Conservation (phyloP, 1,140 invertebrate genomes). For the Aphaenogaster floridana region DNA sequence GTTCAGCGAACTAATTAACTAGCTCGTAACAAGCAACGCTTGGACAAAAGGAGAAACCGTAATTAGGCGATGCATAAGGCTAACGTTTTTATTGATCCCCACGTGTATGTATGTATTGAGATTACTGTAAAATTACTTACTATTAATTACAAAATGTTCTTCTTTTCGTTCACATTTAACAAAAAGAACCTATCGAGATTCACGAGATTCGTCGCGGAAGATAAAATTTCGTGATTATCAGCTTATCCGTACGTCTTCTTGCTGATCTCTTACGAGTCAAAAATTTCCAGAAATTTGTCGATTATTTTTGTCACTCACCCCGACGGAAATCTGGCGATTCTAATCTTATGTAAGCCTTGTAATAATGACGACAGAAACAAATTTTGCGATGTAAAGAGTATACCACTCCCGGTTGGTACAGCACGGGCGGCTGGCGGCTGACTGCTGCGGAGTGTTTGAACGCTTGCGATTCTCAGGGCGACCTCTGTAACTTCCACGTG, state of each 20-base stretch:
- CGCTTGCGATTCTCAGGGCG: slow-evolving; percentile 72
- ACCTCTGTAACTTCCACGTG: slow-evolving; percentile 80
- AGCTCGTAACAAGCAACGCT: slow-evolving; percentile 67
- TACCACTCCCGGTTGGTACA: slow-evolving; percentile 73
- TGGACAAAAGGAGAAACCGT: slow-evolving; percentile 62
- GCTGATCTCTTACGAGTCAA: background rate
- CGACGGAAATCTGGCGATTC: background rate
- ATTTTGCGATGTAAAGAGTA: slow-evolving; percentile 49
- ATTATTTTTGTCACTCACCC: slow-evolving; percentile 31
- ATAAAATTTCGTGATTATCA: background rate
- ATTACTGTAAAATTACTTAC: background rate
- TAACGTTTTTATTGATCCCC: slow-evolving; percentile 54
- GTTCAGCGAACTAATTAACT: slow-evolving; percentile 70
- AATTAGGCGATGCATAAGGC: slow-evolving; percentile 55
- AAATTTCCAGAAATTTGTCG: background rate
- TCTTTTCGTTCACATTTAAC: background rate
- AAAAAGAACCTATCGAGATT: background rate
- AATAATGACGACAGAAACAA: background rate
- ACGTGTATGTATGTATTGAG: background rate
- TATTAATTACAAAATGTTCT: background rate
- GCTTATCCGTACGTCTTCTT: background rate
- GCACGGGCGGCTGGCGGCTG: slow-evolving; percentile 79
- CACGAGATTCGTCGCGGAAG: background rate
- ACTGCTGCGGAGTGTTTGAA: slow-evolving; percentile 75
- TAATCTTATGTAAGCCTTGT: background rate